Evolutionary conservation across 2,113 vertebrate genomes (phyloP).

Genomic region (Cyprinodon variegatus): DNA sequence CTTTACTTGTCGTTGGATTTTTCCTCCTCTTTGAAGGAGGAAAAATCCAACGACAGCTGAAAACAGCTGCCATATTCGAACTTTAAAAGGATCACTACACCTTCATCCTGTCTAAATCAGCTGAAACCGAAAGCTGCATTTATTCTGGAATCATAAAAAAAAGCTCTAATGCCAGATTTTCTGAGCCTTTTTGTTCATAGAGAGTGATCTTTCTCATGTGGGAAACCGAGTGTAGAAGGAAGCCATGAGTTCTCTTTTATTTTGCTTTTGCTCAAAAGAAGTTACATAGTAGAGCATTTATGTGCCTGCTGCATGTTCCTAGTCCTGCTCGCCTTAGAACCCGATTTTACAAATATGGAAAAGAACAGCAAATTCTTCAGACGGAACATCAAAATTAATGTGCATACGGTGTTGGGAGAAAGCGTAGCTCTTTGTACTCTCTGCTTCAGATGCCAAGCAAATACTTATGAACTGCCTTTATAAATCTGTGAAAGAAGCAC

Average conservation of each 20-base stretch:
- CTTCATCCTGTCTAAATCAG: no score
- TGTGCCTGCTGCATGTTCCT: conserved; percentile 61
- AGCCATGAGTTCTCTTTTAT: background rate
- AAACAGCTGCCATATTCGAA: background rate
- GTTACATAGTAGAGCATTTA: conserved; percentile 48
- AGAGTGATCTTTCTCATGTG: background rate
- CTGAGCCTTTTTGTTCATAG: no score
- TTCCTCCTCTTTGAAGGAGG: background rate
- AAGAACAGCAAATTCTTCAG: conserved; percentile 12
- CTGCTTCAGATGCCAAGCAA: conserved; percentile 69
- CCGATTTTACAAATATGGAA: conserved; percentile 8
- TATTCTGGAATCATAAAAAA: background rate
- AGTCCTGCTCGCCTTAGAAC: conserved; percentile 54
- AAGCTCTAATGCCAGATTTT: background rate
- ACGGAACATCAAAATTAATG: conserved; percentile 2
- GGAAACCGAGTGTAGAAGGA: background rate
- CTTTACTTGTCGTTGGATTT: background rate
- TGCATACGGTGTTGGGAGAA: background rate
- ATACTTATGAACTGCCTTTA: conserved; percentile 57
- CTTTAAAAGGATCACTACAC: background rate
- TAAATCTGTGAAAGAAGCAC: conserved; percentile 28
- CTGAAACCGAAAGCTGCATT: background rate
- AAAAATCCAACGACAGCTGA: no score
- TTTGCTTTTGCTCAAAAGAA: conserved; percentile 26
- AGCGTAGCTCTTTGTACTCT: conserved; percentile 19